These are phyloP conservation scores for Phoxinus dragarum DNA, from an alignment of 2,797 vertebrate species.

Conservation along the genomic window DNA sequence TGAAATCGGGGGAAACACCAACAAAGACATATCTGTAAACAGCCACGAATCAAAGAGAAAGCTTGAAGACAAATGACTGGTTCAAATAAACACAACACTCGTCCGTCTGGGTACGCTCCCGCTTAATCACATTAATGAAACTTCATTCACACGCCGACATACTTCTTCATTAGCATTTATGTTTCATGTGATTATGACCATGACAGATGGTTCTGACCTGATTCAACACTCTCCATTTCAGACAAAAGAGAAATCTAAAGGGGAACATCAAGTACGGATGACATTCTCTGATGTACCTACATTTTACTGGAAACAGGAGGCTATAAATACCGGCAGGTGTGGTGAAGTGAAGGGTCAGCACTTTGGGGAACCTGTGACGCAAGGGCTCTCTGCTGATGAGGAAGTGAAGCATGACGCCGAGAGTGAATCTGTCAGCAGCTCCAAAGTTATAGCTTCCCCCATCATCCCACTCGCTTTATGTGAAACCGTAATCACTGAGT, in stretches of 20 bases:
- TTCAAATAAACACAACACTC: conserved; percentile 23
- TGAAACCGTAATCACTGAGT: conserved; percentile 10
- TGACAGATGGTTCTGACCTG: conserved; percentile 2
- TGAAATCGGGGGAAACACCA: conserved; percentile 47
- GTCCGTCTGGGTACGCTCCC: background rate
- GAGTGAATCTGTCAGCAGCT: conserved; percentile 66
- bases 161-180: conserved; percentile 49
- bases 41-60: conserved; percentile 3
- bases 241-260: conserved; percentile 21
- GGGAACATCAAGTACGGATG: conserved; percentile 29
- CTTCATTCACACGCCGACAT: conserved; percentile 1
- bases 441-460: conserved; percentile 47
- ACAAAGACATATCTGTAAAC: conserved; percentile 27
- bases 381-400: conserved; percentile 52
- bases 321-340: conserved; percentile 73
- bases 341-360: conserved; percentile 65
- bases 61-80: conserved; percentile 11
- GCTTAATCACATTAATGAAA: conserved; percentile 13
- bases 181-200: conserved; percentile 2
- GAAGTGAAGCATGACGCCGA: conserved; percentile 57
- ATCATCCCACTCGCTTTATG: conserved; percentile 5
- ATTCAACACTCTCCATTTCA: conserved; percentile 31
- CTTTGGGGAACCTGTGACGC: conserved; percentile 55
- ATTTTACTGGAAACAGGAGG: conserved; percentile 59
- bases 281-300: conserved; percentile 42